Base-by-base conservation (phyloP, 2,113 vertebrate species). In the Pogona vitticeps region DNA sequence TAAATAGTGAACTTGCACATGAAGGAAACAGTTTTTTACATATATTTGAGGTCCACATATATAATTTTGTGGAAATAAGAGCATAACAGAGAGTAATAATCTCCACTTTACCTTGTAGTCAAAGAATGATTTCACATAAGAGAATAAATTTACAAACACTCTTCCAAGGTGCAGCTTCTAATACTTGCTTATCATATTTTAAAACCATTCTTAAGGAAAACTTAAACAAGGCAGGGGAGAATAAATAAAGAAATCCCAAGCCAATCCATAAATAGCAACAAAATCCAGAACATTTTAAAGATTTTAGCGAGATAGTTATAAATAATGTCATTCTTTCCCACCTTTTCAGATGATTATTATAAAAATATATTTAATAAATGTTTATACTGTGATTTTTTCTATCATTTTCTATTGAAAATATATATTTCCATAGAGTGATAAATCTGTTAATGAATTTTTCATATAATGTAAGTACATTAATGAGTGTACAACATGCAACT, bases 341-440 rank as follows among this genome's bases (percentile, higher is more conserved):
- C 90, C 84, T 92, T 92, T 86, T 77, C 92, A 94, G 90, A 93
- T 88, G 87, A 38, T 90, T 92, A 70, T 93, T 96, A 95, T 95
- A 96, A 96, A 97, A 95, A 97, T 96, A 97, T 88, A 96, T 96
- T 90, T 95, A 94, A 91, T 95, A 96, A 90, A 95, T 91, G 92
- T 91, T 92, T 88, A 91, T 91, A 95, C 33, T 83, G 70, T 86
- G 80, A 88, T 92, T 88, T 82, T 94, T 79, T 89, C 68, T 82
- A 92, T 93, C 90, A 42, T 89, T 65, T 90, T 93, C 90, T 92
- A 89, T 91, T 94, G 85, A 93, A 95, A 96, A 95, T 95, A 95
- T 94, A 95, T 94, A 84, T 95, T 93, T 88, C 90, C 94, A 90
- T 92, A 90, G 88, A 82, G 85, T 93, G 90, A 90, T 94, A 93